Evolutionary conservation across 2,113 vertebrate genomes (phyloP), one percentile per base, ranked within the genome.

Genomic region (Paedocypris sp.): DNA sequence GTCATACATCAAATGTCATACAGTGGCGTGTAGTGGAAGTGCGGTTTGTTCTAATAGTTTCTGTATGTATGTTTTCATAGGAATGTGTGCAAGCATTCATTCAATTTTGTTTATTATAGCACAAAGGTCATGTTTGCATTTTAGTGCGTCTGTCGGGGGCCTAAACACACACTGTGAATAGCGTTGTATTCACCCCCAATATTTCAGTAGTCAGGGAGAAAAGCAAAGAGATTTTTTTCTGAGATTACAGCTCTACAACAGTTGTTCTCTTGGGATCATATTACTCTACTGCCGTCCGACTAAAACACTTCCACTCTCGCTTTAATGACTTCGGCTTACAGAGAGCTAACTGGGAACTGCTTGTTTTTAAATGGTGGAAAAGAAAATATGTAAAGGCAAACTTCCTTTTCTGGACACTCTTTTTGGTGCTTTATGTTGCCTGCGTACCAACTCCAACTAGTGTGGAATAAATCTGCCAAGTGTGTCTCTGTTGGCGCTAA

Each of bases 221-320:
- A 70, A 53, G 64, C 72, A 72, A 35, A 42, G 76, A 78, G 72
- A 77, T 77, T 83, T 83, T n/a, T n/a, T 82, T 76, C 74, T 73
- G 73, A 79, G 76, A 80, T 85, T 84, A 82, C 82, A 80, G 73
- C 78, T 83, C n/a, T 81, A 80, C 73, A 71, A 74, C 65, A 69
- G 77, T 79, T 70, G 72, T 75, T 72, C 77, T 76, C 73, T 60
- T 56, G 73, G 79, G 77, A 82, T 82, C 75, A 36, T 67, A 77
- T 86, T 84, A 80, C 78, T 69, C 65, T 50, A 68, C 19, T 73
- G 76, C 78, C 80, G 79, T 77, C 75, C 77, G 80, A 77, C 81
- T 77, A 73, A 69, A 56, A 69, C 75, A 75, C 68, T 65, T 69
- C 71, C 56, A 68, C 60, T 15, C 13, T 54, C 51, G 66, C 67